Evolutionary conservation across 2,113 vertebrate genomes (phyloP), one percentile per base, ranked within the genome.

Genomic region (Erinaceus europaeus): DNA sequence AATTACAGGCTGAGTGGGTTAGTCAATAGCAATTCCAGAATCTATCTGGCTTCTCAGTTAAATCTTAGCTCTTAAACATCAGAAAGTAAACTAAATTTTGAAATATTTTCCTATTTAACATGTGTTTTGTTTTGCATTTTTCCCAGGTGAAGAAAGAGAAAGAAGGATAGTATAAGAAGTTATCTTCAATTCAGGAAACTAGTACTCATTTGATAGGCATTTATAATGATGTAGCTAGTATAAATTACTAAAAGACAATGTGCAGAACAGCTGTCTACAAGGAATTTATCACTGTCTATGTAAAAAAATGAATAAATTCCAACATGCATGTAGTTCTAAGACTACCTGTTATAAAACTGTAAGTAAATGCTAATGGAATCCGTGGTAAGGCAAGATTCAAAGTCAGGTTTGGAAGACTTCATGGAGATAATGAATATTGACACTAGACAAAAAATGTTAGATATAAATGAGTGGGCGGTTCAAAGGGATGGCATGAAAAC

Each of bases 61-160:
- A 79, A 52, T 84, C 46, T 53, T 52, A 90, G 13, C 90, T 55
- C 81, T 76, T 55, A 71, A 4, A 67, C 59, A 34, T 89, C 11
- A 88, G 34, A 94, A 93, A 84, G 32, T 75, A 90, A 84, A 48
- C 18, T 14, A 64, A 53, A 89, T 55, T 90, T 86, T 74, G 34
- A 89, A 90, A 64, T 55, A 55, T 74, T 29, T 85, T 91, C 11
- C 40, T 40, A 34, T 84, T 86, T 48, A 44, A 74, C 9, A 34
- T 55, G 9, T 46, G 76, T 93, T 42, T 32, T 86, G 61, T 48
- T 93, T 61, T 42, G 23, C 12, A 52, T 18, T 73, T 69, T 61
- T 48, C 59, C 50, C 17, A 59, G 38, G 12, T 62, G 88, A n/a
- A 27, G 13, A 77, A 90, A 84, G 42, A 84, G 9, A 88, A 62